Base-by-base conservation (phyloP, 2,888 invertebrate species). In the Malthinus flaveolus region DNA sequence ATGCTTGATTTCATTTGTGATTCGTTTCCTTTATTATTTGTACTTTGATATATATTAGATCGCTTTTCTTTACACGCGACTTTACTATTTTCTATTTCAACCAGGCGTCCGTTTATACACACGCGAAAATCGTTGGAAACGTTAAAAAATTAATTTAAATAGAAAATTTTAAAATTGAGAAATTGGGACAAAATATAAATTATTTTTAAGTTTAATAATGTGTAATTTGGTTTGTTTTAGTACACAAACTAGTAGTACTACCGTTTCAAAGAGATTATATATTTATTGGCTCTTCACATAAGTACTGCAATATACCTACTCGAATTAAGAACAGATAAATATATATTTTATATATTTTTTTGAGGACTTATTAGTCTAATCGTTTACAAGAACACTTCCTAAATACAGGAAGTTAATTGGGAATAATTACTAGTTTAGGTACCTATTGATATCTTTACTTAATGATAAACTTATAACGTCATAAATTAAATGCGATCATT, bases 241-340 rank as follows among this genome's bases (percentile, higher is more conserved):
- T 12, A 51, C 15, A 32, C 36, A 32, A 37, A n/a, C 34, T 37
- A 12, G 13, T 45, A 32, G 32, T 37, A 44, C 59, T 59, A 49
- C 59, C 37, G 59, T 59, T 46, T 31, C 32, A 49, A 45, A 11
- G 32, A 23, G 54, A 55, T 59, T 59, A 55, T 59, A 36, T 59
- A 23, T 55, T 55, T 59, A 55, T 55, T 59, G 55, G 59, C 46
- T 54, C 59, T 59, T 53, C 33, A 59, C 59, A 59, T 42, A 51
- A 59, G 59, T 59, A 47, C 59, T 59, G 54, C 51, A 54, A 59
- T 59, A 55, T 42, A 55, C 49, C 55, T 59, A 59, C 59, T 59
- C 51, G 54, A 55, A 59, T 55, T 59, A 54, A 54, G 55, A 59
- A 55, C 42, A 54, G 55, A 55, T 59, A 59, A 59, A 59, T 42